phyloP scores from a whole-genome alignment of 2,113 vertebrate genomes.

The Alethe diademata region DNA sequence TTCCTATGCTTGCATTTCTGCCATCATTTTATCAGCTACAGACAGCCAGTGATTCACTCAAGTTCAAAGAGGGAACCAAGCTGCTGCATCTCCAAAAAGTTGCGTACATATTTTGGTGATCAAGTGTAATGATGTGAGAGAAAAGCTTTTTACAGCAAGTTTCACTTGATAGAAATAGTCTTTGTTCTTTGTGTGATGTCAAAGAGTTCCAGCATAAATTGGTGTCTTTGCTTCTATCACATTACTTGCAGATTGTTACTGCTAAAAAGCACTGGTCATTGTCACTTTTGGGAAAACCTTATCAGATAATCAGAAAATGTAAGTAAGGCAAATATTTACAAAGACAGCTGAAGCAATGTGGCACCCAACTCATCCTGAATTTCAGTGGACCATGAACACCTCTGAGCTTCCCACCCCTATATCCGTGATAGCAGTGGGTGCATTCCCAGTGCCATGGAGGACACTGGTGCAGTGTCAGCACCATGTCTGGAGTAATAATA shows the following conservation, averaged over 20 bases:
- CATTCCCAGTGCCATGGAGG: not conserved
- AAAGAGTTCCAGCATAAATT: not conserved
- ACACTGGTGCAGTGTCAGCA: not conserved
- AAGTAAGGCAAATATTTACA: not conserved
- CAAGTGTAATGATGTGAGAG: not conserved
- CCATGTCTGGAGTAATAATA: not conserved
- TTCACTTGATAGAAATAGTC: not conserved
- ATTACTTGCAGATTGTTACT: not conserved
- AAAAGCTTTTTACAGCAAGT: not conserved
- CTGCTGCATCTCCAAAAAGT: not conserved
- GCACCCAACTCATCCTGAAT: not conserved
- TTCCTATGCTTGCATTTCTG: not conserved
- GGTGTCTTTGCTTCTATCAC: not conserved
- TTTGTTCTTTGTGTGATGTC: not conserved
- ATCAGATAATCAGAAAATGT: not conserved
- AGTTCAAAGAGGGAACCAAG: not conserved
- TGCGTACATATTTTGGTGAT: not conserved
- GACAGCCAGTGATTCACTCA: not conserved
- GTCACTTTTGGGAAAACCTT: not conserved
- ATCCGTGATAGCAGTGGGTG: not conserved
- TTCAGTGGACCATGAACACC: fast-evolving
- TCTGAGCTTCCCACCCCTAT: not conserved
- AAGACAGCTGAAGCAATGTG: not conserved
- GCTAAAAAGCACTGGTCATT: not conserved
- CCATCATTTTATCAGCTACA: not conserved